Evolutionary conservation across 2,888 invertebrate species (phyloP).

Genomic region (Imbricaverruca yamaguchii): DNA sequence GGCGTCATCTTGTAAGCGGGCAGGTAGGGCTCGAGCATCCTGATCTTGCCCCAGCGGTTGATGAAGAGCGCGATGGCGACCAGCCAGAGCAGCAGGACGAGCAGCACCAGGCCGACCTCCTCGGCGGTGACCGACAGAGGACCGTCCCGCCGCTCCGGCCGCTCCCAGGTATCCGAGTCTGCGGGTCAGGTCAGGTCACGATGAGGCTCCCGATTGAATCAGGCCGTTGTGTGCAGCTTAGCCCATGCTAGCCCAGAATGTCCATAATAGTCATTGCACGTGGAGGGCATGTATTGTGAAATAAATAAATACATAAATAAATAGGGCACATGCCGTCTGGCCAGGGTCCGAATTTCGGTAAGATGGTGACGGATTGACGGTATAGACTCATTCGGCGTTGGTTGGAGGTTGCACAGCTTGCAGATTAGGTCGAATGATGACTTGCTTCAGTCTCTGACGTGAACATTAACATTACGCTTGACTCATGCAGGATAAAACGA

Average conservation of each 20-base stretch:
- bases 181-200: not conserved
- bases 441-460: too few species aligned
- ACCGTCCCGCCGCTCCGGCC: not conserved
- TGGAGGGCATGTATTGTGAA: too few species aligned
- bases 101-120: slow-evolving; percentile 73
- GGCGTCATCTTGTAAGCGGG: slow-evolving; percentile 20
- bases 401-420: not conserved
- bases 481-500: too few species aligned
- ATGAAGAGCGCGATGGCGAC: slow-evolving; percentile 83
- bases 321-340: not conserved
- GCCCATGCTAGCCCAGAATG: not conserved
- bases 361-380: not conserved
- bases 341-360: not conserved
- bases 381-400: not conserved
- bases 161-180: not conserved
- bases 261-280: too few species aligned
- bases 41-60: slow-evolving; percentile 90
- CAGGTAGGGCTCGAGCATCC: slow-evolving; percentile 79
- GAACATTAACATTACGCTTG: too few species aligned
- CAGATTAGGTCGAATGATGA: too few species aligned
- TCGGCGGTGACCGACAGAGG: slow-evolving; percentile 58
- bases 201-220: too few species aligned
- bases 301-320: too few species aligned
- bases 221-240: not conserved
- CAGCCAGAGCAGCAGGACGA: slow-evolving; percentile 78